Percentiles rank a stretch among this genome's conserved stretches.
These are phyloP conservation scores for Parotia lawesii DNA, from an alignment of 2,113 vertebrate species.

Conservation along the genomic window DNA sequence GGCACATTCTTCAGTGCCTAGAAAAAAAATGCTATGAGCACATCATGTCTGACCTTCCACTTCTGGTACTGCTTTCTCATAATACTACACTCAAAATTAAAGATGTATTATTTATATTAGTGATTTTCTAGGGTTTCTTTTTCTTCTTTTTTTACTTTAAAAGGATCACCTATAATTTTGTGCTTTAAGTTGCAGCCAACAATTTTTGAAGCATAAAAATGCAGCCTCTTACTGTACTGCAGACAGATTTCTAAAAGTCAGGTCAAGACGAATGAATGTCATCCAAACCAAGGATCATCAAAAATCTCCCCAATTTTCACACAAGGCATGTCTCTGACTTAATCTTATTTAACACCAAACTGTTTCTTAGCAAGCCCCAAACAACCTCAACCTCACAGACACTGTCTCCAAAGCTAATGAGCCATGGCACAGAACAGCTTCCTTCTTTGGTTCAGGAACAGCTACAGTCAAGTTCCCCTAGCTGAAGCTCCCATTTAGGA, in stretches of 20 bases:
- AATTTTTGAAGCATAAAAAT: neutral
- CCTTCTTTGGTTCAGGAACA: neutral
- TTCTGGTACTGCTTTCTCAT: neutral
- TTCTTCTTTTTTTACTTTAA: neutral
- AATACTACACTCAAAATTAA: neutral
- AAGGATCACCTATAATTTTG: neutral
- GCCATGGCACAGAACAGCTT: neutral
- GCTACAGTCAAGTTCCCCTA: neutral
- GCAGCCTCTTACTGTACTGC: neutral
- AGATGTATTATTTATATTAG: neutral
- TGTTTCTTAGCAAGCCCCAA: neutral
- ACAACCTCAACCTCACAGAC: neutral
- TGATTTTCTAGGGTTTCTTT: neutral
- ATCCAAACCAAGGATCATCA: neutral
- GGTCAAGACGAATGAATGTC: neutral
- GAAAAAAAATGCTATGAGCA: neutral
- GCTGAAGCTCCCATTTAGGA: neutral
- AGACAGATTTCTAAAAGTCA: neutral
- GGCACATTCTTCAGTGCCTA: neutral
- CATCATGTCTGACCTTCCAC: neutral
- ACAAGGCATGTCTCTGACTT: neutral
- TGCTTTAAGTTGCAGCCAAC: neutral
- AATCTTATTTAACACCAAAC: neutral
- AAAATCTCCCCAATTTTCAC: neutral
- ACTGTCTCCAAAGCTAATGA: neutral